A percentile compares a stretch with the other conserved stretches of the same genome.
These are phyloP conservation scores for Drosophila pectinifera DNA, from an alignment of 1,140 invertebrate species.

Conservation along the genomic window DNA sequence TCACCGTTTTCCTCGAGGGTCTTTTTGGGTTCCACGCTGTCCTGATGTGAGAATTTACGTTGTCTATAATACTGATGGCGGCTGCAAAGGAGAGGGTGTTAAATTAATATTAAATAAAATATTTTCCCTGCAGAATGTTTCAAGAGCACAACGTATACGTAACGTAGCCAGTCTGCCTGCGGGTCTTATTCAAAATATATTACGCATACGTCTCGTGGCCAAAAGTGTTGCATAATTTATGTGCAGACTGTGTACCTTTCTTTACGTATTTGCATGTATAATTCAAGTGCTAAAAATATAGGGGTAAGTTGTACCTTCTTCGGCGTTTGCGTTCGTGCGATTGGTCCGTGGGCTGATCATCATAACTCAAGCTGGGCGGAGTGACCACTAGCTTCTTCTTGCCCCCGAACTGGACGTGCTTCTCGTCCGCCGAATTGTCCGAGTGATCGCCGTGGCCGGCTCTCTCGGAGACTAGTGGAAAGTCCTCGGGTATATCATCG, in stretches of 20 bases:
- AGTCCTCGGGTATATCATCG: constrained; percentile 85
- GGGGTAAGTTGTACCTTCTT: constrained; percentile 66
- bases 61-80: constrained; percentile 88
- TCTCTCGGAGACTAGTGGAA: constrained; percentile 80
- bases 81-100: constrained; percentile 76
- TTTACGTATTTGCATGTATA: neutral
- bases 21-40: constrained; percentile 85
- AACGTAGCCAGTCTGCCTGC: neutral
- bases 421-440: constrained; percentile 82
- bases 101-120: too few relatives aligned
- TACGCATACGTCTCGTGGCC: constrained; percentile 21
- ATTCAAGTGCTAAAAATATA: neutral
- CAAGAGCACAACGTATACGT: constrained; percentile 1
- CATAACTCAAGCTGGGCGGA: constrained; percentile 74
- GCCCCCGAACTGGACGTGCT: constrained; percentile 81
- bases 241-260: neutral
- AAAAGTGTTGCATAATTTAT: constrained; percentile 3
- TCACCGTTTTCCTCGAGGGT: constrained; percentile 81
- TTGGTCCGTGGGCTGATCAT: constrained; percentile 83
- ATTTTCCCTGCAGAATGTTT: neutral
- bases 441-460: constrained; percentile 84
- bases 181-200: neutral
- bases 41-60: constrained; percentile 91
- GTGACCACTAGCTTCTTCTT: constrained; percentile 79
- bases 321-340: constrained; percentile 84